phyloP scores from a whole-genome alignment of 2,888 invertebrate genomes.

The Lagria hirta region DNA sequence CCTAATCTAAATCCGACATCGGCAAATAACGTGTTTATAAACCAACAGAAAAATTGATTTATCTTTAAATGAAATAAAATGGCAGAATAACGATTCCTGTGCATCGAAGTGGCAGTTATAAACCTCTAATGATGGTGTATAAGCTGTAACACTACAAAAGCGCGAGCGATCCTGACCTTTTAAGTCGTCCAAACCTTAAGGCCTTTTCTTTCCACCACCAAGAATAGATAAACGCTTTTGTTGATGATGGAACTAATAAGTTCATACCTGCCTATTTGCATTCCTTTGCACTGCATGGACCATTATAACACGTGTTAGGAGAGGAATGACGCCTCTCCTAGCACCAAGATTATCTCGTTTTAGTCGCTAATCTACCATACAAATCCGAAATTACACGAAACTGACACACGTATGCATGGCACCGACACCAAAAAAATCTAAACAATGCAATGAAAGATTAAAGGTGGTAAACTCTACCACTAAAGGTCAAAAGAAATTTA shows the following conservation, averaged over 20 bases:
- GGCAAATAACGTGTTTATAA: slow-evolving; percentile 30
- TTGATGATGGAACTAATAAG: slow-evolving; percentile 26
- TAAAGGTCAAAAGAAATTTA: too few species aligned
- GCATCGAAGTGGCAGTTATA: slow-evolving; percentile 19
- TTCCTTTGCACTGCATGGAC: slow-evolving; percentile 25
- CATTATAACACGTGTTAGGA: slow-evolving; percentile 19
- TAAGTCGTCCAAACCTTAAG: too few species aligned
- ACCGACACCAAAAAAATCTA: too few species aligned
- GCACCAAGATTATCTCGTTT: slow-evolving; percentile 5
- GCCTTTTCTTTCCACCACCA: slow-evolving; percentile 10
- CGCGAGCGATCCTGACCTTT: slow-evolving; percentile 11
- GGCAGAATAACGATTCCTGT: slow-evolving; percentile 17
- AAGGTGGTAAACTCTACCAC: too few species aligned
- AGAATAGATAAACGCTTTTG: slow-evolving; percentile 24
- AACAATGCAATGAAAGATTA: too few species aligned
- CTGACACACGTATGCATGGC: slow-evolving; percentile 22
- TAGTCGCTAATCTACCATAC: slow-evolving; percentile 15
- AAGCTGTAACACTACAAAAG: too few species aligned
- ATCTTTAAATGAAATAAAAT: slow-evolving; percentile 38
- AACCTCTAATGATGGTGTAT: slow-evolving; percentile 20
- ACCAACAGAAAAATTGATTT: slow-evolving; percentile 40
- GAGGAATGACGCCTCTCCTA: slow-evolving; percentile 7
- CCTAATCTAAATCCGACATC: slow-evolving; percentile 24
- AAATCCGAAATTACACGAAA: slow-evolving; percentile 22
- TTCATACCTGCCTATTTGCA: slow-evolving; percentile 23